phyloP scores from a whole-genome alignment of 2,797 vertebrate genomes.

The Rhabdomys pumilio region DNA sequence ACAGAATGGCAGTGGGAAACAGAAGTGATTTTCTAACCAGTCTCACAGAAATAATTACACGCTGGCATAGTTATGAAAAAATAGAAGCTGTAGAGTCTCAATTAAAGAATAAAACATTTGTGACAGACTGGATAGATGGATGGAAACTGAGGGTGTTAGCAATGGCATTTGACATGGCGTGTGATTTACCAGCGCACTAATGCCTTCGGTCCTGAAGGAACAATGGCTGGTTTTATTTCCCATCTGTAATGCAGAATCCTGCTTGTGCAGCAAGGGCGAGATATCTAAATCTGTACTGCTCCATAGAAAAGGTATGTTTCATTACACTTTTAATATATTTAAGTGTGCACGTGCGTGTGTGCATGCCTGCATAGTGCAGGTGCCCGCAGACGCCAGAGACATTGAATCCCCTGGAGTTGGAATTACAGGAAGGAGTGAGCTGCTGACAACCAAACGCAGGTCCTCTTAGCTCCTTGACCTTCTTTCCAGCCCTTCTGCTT shows the following conservation, averaged over 20 bases:
- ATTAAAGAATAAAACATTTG: not conserved
- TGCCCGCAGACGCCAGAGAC: not conserved
- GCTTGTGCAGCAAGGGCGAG: not conserved
- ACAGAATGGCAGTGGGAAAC: not conserved
- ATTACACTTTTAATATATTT: not conserved
- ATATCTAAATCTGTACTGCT: not conserved
- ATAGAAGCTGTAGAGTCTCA: not conserved
- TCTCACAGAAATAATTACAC: not conserved
- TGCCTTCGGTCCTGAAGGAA: not conserved
- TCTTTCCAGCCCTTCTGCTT: not conserved
- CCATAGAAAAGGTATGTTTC: rapidly evolving
- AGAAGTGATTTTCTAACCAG: not conserved
- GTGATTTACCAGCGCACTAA: not conserved
- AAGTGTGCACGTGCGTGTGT: not conserved
- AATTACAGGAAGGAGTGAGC: not conserved
- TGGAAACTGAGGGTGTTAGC: not conserved
- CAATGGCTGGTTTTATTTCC: slow-evolving; percentile 43
- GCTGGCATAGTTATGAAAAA: not conserved
- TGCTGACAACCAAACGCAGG: not conserved
- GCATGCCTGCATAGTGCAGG: not conserved
- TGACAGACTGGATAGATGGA: not conserved
- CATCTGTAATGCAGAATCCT: not conserved
- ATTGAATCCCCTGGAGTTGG: not conserved
- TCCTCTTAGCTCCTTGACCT: not conserved
- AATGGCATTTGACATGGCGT: not conserved